Evolutionary conservation across 2,888 invertebrate genomes (phyloP).

Genomic region (Lucinisca nassula): DNA sequence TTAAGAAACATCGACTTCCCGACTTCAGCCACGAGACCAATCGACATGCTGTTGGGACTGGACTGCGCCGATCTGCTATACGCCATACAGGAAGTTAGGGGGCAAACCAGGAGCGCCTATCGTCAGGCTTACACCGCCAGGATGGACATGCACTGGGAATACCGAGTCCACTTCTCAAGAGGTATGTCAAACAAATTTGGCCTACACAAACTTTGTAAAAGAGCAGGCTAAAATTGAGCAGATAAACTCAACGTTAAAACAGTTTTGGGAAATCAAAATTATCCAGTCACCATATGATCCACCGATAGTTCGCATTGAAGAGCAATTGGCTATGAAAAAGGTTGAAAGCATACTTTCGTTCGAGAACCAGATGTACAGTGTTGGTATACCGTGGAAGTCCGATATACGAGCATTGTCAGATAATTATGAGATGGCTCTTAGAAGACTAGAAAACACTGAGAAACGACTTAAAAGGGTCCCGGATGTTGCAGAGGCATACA

Average conservation of each 20-base stretch:
- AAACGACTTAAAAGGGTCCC: too few relatives aligned
- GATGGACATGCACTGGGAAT: background rate
- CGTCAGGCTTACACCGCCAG: background rate
- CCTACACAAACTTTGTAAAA: too few relatives aligned
- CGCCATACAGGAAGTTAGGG: too few relatives aligned
- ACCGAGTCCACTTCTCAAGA: too few relatives aligned
- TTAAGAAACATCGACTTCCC: constrained; percentile 5
- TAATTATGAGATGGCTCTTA: background rate
- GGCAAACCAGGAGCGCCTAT: too few relatives aligned
- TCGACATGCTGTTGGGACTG: too few relatives aligned
- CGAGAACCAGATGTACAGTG: background rate
- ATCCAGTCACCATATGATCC: background rate
- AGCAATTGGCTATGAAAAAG: too few relatives aligned
- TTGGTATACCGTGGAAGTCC: background rate
- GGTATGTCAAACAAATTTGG: too few relatives aligned
- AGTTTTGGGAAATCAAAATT: background rate
- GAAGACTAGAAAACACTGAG: background rate
- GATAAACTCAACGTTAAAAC: background rate
- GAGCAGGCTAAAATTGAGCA: background rate
- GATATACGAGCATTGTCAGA: too few relatives aligned
- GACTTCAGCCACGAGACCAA: background rate
- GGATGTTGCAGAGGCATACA: background rate
- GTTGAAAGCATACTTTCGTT: background rate
- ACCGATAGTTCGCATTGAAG: background rate
- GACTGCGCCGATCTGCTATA: too few relatives aligned